Conservation (phyloP, 2,113 vertebrate species). For the Cynopterus brachyotis region DNA sequence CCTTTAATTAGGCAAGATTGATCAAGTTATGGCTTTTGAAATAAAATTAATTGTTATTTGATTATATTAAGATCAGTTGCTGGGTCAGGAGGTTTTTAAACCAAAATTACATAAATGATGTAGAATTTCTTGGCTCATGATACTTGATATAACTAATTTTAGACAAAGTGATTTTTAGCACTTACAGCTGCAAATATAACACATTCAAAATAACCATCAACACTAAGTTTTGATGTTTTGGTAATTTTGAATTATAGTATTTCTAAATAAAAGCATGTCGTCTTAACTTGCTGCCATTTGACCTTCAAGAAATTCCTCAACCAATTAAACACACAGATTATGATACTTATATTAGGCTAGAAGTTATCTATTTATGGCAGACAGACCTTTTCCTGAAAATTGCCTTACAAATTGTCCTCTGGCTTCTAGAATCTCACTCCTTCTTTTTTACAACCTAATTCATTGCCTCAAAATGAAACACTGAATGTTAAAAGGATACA, state of each 20-base stretch:
- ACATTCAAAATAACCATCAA: neutral
- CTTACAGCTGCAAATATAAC: conserved; percentile 58
- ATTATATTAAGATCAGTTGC: conserved; percentile 44
- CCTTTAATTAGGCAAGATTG: conserved; percentile 6
- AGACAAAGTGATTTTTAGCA: conserved; percentile 62
- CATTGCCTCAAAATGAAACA: neutral
- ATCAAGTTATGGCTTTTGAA: neutral
- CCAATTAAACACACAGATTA: neutral
- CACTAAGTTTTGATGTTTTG: conserved; percentile 28
- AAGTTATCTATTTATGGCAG: neutral
- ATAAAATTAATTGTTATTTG: conserved; percentile 38
- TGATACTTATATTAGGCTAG: neutral
- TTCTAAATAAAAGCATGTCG: conserved; percentile 17
- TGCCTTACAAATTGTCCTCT: neutral
- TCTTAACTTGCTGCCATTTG: neutral
- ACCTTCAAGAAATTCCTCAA: conserved; percentile 16
- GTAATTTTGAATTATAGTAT: neutral
- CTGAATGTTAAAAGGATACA: neutral
- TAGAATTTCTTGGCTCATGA: conserved; percentile 51
- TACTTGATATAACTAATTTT: conserved; percentile 60
- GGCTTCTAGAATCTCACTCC: neutral
- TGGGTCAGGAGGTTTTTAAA: conserved; percentile 38
- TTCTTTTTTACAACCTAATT: neutral
- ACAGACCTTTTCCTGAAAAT: neutral
- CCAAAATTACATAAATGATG: conserved; percentile 40